A percentile compares a stretch with the other conserved stretches of the same genome.
These are phyloP conservation scores for Megaustenia siamemsis DNA, from an alignment of 2,888 invertebrate species.

Conservation along the genomic window DNA sequence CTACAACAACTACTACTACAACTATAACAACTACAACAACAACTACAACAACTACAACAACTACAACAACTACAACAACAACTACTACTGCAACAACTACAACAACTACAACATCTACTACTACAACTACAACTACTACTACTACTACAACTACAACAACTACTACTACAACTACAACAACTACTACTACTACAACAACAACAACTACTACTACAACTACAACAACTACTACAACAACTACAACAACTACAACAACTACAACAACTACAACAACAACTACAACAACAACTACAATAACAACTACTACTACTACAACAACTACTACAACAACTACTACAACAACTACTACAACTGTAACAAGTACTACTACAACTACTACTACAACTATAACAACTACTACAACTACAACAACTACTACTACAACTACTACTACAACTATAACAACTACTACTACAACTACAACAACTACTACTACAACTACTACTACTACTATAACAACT, in stretches of 20 bases:
- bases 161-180: neutral
- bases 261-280: no score
- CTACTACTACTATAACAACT: constrained; percentile 5
- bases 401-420: constrained; percentile 20
- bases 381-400: no score
- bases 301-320: no score
- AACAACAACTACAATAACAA: no score
- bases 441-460: no score
- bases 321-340: no score
- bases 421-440: no score
- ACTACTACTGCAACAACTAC: constrained; percentile 3
- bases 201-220: neutral
- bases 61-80: constrained; percentile 6
- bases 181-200: constrained; percentile 2
- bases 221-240: constrained; percentile 9
- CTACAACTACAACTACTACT: neutral
- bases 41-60: neutral
- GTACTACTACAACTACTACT: no score
- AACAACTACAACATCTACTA: neutral
- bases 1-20: neutral
- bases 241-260: neutral
- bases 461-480: constrained; percentile 19
- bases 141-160: neutral
- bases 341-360: no score
- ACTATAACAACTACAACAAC: no score